Evolutionary conservation across 1,140 invertebrate genomes (phyloP), one percentile per base, ranked within the genome.

Genomic region (Aphelenchoides besseyi): DNA sequence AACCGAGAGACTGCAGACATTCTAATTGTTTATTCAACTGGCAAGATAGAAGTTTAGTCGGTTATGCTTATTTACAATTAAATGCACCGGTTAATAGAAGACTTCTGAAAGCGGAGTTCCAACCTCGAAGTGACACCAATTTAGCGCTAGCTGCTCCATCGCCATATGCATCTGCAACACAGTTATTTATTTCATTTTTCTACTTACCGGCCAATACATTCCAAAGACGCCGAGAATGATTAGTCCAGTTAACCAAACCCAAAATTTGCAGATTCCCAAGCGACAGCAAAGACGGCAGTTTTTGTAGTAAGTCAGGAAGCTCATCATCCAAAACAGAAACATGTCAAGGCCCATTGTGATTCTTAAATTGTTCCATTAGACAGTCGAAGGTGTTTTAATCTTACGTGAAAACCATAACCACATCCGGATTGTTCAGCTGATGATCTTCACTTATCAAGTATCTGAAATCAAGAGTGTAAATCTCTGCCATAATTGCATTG

Each of bases 321-420:
- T 74, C 2, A 74, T 62, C 18, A 77, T 36, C 76, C 76, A 77
- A 57, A 77, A 77, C 29, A 77, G 57, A 3, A 79, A 36, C n/a
- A 77, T 59, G 9, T 77, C 76, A 1, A 77, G 48, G 1, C 41
- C 23, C 8, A 77, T 18, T 23, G 76, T 77, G 16, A 77, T 66
- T 3, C 73, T 74, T 26, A 18, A 71, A 37, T 53, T 69, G 8
- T 41, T 9, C 18, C 18, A 9, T 8, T 16, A 48, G 23, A 16
- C 12, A 23, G 30, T 61, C 0, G n/a, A 48, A 36, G 16, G 59
- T 29, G 16, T n/a, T n/a, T n/a, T 2, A n/a, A 2, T n/a, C 77
- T 8, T 52, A 74, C 69, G 79, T 81, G 48, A 77, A 77, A 9
- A 80, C n/a, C 77, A 77, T 77, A 0, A 77, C 9, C 26, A 77